Percentiles rank a stretch among this genome's conserved stretches.
phyloP scores from a whole-genome alignment of 2,113 vertebrate species.

The Chaetops frenatus region DNA sequence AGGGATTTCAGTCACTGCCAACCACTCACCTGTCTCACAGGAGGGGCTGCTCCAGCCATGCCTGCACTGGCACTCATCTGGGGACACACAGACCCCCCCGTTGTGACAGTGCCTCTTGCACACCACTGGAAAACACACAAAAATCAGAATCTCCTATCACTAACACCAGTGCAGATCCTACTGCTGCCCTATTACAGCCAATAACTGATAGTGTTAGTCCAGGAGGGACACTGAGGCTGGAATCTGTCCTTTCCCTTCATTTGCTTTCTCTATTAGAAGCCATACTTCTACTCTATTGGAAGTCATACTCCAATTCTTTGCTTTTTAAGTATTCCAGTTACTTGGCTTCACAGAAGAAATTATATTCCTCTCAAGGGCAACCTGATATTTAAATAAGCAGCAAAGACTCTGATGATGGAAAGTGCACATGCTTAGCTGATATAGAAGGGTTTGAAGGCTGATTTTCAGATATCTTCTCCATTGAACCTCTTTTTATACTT shows the following conservation, averaged over 20 bases:
- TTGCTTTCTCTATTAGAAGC: neutral
- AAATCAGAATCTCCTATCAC: neutral
- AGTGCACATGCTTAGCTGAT: neutral
- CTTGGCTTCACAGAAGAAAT: neutral
- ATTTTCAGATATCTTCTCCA: neutral
- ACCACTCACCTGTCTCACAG: slow-evolving; percentile 72
- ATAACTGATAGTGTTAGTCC: neutral
- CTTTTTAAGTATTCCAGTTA: neutral
- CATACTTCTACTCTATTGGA: neutral
- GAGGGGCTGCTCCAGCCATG: slow-evolving; percentile 76
- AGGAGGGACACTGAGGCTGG: neutral
- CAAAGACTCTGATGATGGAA: neutral
- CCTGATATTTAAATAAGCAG: slow-evolving; percentile 28
- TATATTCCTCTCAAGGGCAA: neutral
- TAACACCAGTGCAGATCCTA: neutral
- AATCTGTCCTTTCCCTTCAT: neutral
- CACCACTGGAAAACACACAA: slow-evolving; percentile 65
- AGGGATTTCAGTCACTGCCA: neutral
- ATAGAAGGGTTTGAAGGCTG: neutral
- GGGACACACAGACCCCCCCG: slow-evolving; percentile 71
- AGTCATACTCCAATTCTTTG: neutral
- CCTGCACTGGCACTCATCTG: slow-evolving; percentile 73
- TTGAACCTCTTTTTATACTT: neutral
- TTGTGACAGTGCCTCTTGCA: slow-evolving; percentile 81
- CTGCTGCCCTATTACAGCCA: neutral